A percentile compares a stretch with the other conserved stretches of the same genome.
Conservation (phyloP, 2,113 vertebrate genomes). For the Anoura caudifer region DNA sequence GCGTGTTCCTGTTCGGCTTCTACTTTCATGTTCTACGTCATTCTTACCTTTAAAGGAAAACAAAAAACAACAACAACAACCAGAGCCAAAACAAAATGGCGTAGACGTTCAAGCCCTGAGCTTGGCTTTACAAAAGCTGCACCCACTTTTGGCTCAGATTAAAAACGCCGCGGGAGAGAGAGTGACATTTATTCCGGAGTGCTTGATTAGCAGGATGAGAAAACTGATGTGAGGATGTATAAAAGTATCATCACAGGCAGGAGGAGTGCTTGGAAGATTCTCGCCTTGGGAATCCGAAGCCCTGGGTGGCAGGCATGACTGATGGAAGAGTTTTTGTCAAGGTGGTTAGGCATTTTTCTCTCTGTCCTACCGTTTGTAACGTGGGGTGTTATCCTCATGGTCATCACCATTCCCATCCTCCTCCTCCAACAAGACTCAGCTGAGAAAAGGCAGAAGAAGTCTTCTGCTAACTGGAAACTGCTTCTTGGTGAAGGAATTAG, state of each 20-base stretch:
- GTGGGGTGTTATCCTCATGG: background rate
- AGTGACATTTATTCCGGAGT: background rate
- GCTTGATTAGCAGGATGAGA: background rate
- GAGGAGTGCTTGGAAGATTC: too few relatives aligned
- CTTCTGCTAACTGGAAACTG: background rate
- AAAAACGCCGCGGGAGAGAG: background rate
- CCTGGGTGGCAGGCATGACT: background rate
- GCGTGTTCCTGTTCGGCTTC: background rate
- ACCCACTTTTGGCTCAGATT: background rate
- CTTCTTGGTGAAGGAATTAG: background rate
- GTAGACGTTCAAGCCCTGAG: background rate
- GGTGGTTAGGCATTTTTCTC: background rate
- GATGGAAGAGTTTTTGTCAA: background rate
- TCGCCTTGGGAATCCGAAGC: background rate
- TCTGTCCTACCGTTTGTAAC: background rate
- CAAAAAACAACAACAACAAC: too few relatives aligned
- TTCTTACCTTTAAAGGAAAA: background rate
- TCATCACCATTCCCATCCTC: background rate
- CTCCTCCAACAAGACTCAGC: background rate
- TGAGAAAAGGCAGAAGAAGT: background rate
- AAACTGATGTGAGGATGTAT: background rate
- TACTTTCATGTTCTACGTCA: background rate
- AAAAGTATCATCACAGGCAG: background rate
- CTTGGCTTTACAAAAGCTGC: background rate
- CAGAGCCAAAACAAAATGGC: background rate